Evolutionary conservation across 2,888 invertebrate genomes (phyloP).

Genomic region (Pasiphila rectangulata): DNA sequence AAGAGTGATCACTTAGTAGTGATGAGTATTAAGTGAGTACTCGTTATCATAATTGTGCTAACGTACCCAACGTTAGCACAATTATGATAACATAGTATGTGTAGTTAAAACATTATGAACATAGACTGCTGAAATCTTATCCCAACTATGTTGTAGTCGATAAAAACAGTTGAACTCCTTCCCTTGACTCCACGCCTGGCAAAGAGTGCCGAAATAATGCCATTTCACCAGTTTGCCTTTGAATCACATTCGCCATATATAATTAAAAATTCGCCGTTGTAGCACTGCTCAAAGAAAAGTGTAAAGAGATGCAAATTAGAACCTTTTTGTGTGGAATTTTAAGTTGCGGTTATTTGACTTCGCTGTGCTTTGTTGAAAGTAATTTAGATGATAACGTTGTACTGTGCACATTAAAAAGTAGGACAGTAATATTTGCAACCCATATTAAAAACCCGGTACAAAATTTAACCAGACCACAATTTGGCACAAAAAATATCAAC

Average conservation of each 20-base stretch:
- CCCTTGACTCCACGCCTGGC: conserved; percentile 4
- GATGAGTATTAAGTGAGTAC: no score
- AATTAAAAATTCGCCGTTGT: conserved; percentile 16
- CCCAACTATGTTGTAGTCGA: no score
- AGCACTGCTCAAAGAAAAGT: conserved; percentile 15
- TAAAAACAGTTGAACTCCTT: not conserved
- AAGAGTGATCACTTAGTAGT: no score
- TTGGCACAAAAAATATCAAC: no score
- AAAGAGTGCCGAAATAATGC: conserved; percentile 2
- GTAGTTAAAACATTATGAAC: no score
- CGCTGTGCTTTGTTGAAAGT: conserved; percentile 3
- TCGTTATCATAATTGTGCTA: no score
- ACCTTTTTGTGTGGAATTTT: conserved; percentile 12
- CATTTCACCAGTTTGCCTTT: conserved; percentile 6
- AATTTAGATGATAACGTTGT: conserved; percentile 1
- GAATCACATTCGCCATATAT: not conserved
- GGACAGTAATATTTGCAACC: not conserved
- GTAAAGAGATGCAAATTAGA: conserved; percentile 20
- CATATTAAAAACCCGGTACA: not conserved
- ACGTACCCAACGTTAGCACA: no score
- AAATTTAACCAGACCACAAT: not conserved
- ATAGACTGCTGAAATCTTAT: no score
- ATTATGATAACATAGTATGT: no score
- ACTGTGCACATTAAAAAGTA: not conserved
- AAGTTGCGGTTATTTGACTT: conserved; percentile 7